Base-by-base conservation (phyloP, 2,888 invertebrate species). In the Caenorhabditis drosophilae region DNA sequence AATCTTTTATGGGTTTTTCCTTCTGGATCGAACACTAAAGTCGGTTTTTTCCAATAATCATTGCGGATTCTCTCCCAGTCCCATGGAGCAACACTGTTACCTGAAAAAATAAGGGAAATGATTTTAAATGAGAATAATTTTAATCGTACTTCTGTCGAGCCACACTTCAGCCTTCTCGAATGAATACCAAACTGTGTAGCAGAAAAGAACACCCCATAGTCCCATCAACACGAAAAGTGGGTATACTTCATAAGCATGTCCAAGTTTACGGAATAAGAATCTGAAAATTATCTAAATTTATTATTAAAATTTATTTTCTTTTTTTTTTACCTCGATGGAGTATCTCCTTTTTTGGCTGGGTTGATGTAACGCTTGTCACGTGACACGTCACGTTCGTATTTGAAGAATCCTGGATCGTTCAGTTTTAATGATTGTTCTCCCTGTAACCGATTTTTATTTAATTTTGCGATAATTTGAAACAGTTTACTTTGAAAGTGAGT, bases 21-120 rank as follows among this genome's bases (percentile, higher is more conserved):
- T 16, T 64, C 54, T 48, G 63, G 53, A 53, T 81, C 81, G 58
- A 77, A 67, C 63, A 71, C 63, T 34, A 76, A 55, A 18, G 78
- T 78, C 35, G 74, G 74, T 70, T 75, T 71, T 64, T 77, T 79
- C 73, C 74, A 76, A 67, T 79, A 79, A 67, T 79, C 76, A 52
- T 70, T 71, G 57, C 79, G 78, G 56, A 75, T 73, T 55, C 79
- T 74, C 56, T 75, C 75, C 79, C 79, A 79, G 67, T 81, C 79
- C 79, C 79, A 79, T 44, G 79, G 79, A 40, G 79, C 77, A 31
- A 57, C 67, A 40, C 61, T 47, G 63, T 76, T 71, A 69, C 73
- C 75, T 76, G 56, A 31, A 54, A 53, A 34, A 7, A n/a, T n/a
- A n/a, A n/a, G n/a, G n/a, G n/a, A n/a, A n/a, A n/a, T n/a, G n/a